Conservation (phyloP, 2,888 invertebrate species). For the Synanthedon myopaeformis region DNA sequence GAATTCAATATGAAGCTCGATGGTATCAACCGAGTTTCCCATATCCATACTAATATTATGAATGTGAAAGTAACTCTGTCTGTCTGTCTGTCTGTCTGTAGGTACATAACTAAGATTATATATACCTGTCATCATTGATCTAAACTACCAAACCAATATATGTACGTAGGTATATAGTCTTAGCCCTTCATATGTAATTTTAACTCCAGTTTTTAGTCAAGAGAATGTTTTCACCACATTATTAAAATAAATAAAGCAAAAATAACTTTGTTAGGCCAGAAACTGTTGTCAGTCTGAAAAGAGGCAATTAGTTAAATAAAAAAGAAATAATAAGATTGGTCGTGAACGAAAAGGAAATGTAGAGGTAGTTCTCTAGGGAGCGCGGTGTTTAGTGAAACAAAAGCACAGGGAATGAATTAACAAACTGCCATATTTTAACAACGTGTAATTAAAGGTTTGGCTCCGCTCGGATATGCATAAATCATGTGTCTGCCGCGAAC, state of each 20-base stretch:
- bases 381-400: slow-evolving; percentile 62
- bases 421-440: slow-evolving; percentile 72
- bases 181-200: too few relatives aligned
- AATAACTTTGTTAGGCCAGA: not conserved
- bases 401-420: slow-evolving; percentile 63
- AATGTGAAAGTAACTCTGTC: too few relatives aligned
- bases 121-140: too few relatives aligned
- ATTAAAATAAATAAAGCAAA: not conserved
- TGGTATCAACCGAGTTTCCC: too few relatives aligned
- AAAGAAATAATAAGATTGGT: slow-evolving; percentile 20
- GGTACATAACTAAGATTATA: too few relatives aligned
- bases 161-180: too few relatives aligned
- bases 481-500: slow-evolving; percentile 67
- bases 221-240: not conserved
- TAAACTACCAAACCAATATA: too few relatives aligned
- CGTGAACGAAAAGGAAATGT: slow-evolving; percentile 40
- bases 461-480: slow-evolving; percentile 67
- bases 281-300: not conserved
- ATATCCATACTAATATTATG: too few relatives aligned
- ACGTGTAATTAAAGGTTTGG: slow-evolving; percentile 71
- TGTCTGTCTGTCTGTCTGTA: too few relatives aligned
- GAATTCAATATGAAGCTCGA: too few relatives aligned
- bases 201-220: too few relatives aligned
- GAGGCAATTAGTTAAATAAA: not conserved
- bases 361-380: slow-evolving; percentile 42